Evolutionary conservation across 2,888 invertebrate genomes (phyloP), one percentile per base, ranked within the genome.

Genomic region (Macrostomum cliftonense): DNA sequence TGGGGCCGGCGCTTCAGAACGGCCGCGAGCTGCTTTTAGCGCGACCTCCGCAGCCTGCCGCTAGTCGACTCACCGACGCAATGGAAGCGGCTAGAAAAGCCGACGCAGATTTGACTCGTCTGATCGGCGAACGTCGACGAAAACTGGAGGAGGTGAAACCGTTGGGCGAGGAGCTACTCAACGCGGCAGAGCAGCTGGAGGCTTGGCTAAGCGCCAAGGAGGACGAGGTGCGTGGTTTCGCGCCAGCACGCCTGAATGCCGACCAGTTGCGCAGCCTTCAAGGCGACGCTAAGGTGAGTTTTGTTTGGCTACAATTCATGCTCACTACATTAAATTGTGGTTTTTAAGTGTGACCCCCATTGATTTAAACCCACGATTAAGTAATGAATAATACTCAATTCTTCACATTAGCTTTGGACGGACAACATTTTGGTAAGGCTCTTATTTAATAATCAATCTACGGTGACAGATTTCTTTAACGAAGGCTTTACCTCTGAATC

Each of bases 251-350:
- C 1, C 64, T 72, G 43, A 76, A 89, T 51, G 83, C 89, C 2
- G 88, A 89, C 63, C 81, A 88, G 60, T 88, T 97, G 52, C 83
- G 83, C 19, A 80, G 82, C 60, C 89, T 95, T 70, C 93, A 93
- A 73, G 91, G 91, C 65, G 82, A 83, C 66, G 88, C 89, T 65
- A 88, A 89, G 73, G 77, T 79, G 57, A 60, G 57, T 44, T 28
- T n/a, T n/a, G n/a, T n/a, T n/a, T n/a, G n/a, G n/a, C n/a, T n/a
- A n/a, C n/a, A n/a, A n/a, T n/a, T n/a, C n/a, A n/a, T n/a, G n/a
- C n/a, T n/a, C n/a, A n/a, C n/a, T n/a, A n/a, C n/a, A n/a, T n/a
- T n/a, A n/a, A n/a, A n/a, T n/a, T n/a, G n/a, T n/a, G n/a, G n/a
- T n/a, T n/a, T n/a, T n/a, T n/a, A n/a, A n/a, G n/a, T n/a, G n/a